Percentiles rank a stretch among this genome's conserved stretches.
Evolutionary conservation across 2,888 invertebrate species (phyloP).

Genomic region (Ypsolopha scabrella): DNA sequence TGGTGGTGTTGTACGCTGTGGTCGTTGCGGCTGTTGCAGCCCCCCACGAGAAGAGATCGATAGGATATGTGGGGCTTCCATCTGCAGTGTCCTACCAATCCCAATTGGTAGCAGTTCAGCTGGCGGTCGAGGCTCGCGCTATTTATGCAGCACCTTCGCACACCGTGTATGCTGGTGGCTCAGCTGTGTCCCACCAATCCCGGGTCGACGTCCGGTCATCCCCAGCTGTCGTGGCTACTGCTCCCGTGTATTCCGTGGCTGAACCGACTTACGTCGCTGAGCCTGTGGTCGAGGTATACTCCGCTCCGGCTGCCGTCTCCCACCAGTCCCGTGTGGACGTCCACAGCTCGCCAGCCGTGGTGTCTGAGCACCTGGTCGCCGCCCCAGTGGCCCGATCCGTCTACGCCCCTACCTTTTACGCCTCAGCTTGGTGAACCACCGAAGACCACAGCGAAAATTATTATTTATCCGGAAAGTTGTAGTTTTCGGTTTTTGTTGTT

Average conservation of each 20-base stretch:
- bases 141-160: constrained; percentile 23
- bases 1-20: constrained; percentile 54
- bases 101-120: constrained; percentile 19
- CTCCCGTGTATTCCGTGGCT: no score
- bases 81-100: constrained; percentile 55
- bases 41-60: constrained; percentile 27
- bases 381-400: background rate
- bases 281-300: constrained; percentile 10
- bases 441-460: constrained; percentile 2
- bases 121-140: constrained; percentile 9
- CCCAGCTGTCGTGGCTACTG: constrained; percentile 35
- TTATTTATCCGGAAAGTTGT: constrained; percentile 18
- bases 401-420: constrained; percentile 13
- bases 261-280: constrained; percentile 11
- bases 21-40: constrained; percentile 31
- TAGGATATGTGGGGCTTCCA: constrained; percentile 26
- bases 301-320: constrained; percentile 31
- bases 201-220: constrained; percentile 55
- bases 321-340: constrained; percentile 33
- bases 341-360: constrained; percentile 20
- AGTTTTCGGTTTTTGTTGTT: constrained; percentile 48
- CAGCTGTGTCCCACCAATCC: constrained; percentile 56
- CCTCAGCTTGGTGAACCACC: constrained; percentile 31
- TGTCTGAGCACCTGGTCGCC: constrained; percentile 14
- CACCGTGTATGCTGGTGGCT: constrained; percentile 37